Evolutionary conservation across 1,140 invertebrate genomes (phyloP).

Genomic region (Neodiprion virginianus): DNA sequence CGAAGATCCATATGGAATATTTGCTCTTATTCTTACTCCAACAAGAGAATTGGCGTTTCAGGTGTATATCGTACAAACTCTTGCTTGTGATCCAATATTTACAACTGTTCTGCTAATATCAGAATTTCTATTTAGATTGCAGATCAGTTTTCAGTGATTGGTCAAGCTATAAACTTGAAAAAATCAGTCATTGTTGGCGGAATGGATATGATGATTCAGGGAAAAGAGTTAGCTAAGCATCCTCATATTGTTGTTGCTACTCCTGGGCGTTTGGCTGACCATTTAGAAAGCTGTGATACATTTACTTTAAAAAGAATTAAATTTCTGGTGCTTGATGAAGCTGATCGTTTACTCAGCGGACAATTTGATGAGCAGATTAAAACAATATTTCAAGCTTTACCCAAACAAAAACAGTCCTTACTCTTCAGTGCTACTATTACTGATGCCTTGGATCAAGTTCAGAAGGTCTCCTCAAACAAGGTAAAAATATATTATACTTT

Average conservation of each 20-base stretch:
- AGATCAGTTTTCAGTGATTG: slow-evolving; percentile 91
- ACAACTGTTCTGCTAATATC: slow-evolving; percentile 4
- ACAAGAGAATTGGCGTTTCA: slow-evolving; percentile 95
- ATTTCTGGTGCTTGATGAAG: slow-evolving; percentile 92
- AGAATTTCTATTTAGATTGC: slow-evolving; percentile 72
- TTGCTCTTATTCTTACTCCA: slow-evolving; percentile 93
- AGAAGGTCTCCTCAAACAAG: slow-evolving; percentile 69
- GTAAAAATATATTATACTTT: slow-evolving; percentile 33
- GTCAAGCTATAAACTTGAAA: slow-evolving; percentile 83
- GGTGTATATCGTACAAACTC: slow-evolving; percentile 43
- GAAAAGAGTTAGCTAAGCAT: slow-evolving; percentile 81
- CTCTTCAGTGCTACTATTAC: slow-evolving; percentile 98
- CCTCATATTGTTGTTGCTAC: slow-evolving; percentile 96
- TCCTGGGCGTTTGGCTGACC: slow-evolving; percentile 88
- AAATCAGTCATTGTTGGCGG: slow-evolving; percentile 89
- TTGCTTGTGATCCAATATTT: not conserved
- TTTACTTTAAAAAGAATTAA: slow-evolving; percentile 82
- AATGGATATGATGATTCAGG: slow-evolving; percentile 92
- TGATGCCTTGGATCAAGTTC: slow-evolving; percentile 78
- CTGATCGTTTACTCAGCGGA: slow-evolving; percentile 85
- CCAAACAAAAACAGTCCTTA: slow-evolving; percentile 82
- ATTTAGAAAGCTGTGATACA: slow-evolving; percentile 83
- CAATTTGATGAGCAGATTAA: slow-evolving; percentile 82
- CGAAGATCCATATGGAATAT: slow-evolving; percentile 93
- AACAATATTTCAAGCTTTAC: slow-evolving; percentile 82